These are phyloP conservation scores for Ailurus styani DNA, from an alignment of 2,113 vertebrate species.

Conservation along the genomic window DNA sequence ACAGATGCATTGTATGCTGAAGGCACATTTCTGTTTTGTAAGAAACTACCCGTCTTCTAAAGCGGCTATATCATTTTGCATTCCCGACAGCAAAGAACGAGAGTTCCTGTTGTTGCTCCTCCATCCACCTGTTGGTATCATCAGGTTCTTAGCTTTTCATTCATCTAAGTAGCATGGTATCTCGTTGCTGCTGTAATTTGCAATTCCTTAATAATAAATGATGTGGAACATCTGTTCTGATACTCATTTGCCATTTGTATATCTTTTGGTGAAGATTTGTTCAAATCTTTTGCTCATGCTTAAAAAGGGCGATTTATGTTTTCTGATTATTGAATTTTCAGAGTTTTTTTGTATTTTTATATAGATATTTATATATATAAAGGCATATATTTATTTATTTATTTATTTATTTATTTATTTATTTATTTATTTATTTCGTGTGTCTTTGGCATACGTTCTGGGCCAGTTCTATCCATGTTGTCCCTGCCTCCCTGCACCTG, in stretches of 20 bases:
- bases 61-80: background rate
- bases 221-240: background rate
- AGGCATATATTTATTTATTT: too few relatives aligned
- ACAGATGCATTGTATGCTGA: background rate
- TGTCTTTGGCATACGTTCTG: background rate
- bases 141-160: background rate
- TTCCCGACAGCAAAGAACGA: background rate
- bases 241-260: rapidly evolving
- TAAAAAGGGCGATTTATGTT: background rate
- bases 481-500: background rate
- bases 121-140: background rate
- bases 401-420: background rate
- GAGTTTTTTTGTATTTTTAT: background rate
- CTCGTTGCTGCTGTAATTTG: background rate
- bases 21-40: background rate
- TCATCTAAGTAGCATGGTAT: background rate
- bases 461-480: background rate
- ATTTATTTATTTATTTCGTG: background rate
- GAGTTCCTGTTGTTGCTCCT: background rate
- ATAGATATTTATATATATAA: background rate
- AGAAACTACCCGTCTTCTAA: background rate
- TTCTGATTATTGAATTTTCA: background rate
- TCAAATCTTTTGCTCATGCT: background rate
- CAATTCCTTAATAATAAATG: background rate
- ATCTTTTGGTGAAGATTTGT: background rate